These are phyloP conservation scores for Campoplex capitator DNA, from an alignment of 2,888 invertebrate genomes.

Conservation along the genomic window DNA sequence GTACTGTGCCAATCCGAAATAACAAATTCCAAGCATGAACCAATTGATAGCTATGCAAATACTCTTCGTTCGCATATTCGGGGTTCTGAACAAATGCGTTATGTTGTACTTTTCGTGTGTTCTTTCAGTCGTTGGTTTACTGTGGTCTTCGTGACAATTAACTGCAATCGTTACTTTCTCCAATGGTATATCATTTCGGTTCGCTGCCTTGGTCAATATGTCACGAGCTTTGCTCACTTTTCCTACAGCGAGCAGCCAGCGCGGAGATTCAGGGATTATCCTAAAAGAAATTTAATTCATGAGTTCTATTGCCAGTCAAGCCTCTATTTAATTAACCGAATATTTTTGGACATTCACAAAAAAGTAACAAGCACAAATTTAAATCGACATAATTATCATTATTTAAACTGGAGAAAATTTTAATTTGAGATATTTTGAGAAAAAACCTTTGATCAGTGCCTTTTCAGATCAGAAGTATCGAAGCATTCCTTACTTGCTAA, in stretches of 20 bases:
- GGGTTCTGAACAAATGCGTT: constrained; percentile 82
- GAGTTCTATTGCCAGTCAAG: neutral
- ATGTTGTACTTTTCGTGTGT: constrained; percentile 82
- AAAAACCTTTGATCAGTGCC: too few species aligned
- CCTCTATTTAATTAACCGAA: too few species aligned
- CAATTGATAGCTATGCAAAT: constrained; percentile 84
- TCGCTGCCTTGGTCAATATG: constrained; percentile 83
- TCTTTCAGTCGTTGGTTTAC: constrained; percentile 82
- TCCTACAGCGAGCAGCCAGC: constrained; percentile 85
- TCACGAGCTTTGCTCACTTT: constrained; percentile 81
- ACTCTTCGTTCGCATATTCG: constrained; percentile 83
- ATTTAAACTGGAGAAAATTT: too few species aligned
- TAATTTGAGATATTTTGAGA: too few species aligned
- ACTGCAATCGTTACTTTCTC: constrained; percentile 80
- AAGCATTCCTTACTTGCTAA: too few species aligned
- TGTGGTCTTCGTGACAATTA: constrained; percentile 74
- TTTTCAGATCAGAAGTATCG: too few species aligned
- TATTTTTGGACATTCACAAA: neutral
- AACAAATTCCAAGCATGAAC: constrained; percentile 86
- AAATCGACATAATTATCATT: too few species aligned
- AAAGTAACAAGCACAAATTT: too few species aligned
- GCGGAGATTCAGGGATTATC: constrained; percentile 86
- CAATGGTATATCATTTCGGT: constrained; percentile 81
- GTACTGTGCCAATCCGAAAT: constrained; percentile 87
- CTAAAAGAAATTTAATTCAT: constrained; percentile 74